Evolutionary conservation across 30 jellyfish, hydroid and myxozoan species (phyloP).

Genomic region (Aurelia sp.): DNA sequence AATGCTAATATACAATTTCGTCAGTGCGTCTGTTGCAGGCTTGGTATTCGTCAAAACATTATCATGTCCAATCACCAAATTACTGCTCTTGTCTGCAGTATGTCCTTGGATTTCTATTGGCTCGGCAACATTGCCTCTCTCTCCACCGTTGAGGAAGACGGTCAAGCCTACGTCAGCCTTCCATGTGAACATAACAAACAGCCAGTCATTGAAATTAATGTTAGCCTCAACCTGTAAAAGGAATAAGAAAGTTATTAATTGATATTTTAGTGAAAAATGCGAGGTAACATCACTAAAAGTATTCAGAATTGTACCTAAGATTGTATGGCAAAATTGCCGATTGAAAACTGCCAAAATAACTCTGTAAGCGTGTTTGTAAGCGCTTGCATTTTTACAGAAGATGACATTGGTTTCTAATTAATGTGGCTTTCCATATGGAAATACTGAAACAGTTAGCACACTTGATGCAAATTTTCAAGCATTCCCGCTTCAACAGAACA

Average conservation of each 20-base stretch:
- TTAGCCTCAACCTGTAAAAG: conserved; percentile 68
- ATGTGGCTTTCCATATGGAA: too few relatives aligned
- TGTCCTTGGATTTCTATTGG: conserved; percentile 83
- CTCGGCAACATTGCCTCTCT: conserved; percentile 56
- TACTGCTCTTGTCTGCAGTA: conserved; percentile 79
- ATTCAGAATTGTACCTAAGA: too few relatives aligned
- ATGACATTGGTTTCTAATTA: too few relatives aligned
- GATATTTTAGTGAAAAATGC: too few relatives aligned
- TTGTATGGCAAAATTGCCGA: too few relatives aligned
- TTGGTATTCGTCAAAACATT: conserved; percentile 49
- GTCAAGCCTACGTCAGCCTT: conserved; percentile 80
- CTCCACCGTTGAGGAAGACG: conserved; percentile 86
- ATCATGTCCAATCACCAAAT: conserved; percentile 73
- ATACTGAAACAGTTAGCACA: too few relatives aligned
- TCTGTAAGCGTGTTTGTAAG: too few relatives aligned
- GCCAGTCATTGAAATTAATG: conserved; percentile 79
- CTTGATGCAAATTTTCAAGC: too few relatives aligned
- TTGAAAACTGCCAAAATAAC: too few relatives aligned
- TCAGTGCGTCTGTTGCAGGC: conserved; percentile 9
- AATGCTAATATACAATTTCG: conserved; percentile 62
- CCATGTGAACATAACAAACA: conserved; percentile 90
- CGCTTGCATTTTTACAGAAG: too few relatives aligned
- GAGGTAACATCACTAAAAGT: too few relatives aligned
- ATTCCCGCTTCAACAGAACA: too few relatives aligned
- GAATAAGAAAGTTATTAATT: neutral